Conservation (phyloP, 2,113 vertebrate genomes). For the Albula glossodonta region DNA sequence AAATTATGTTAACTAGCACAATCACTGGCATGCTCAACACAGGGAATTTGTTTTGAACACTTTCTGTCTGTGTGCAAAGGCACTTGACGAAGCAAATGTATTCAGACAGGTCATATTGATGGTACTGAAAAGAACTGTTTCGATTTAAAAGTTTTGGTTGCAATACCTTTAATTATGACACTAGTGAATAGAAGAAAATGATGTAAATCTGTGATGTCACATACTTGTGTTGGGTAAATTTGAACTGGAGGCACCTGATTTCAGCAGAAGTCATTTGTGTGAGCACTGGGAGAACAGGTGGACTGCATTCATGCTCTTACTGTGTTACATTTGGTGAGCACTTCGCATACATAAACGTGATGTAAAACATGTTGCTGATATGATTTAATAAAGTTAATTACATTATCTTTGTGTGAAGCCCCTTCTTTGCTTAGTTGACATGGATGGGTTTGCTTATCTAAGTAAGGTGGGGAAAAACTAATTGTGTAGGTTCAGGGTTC, state of each 20-base stretch:
- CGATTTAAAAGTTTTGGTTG: too few species aligned
- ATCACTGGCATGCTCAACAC: too few species aligned
- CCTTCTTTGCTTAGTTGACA: neutral
- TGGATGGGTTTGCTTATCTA: neutral
- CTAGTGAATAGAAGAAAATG: too few species aligned
- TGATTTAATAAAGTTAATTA: conserved; percentile 36
- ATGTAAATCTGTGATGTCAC: neutral
- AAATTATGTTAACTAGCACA: too few species aligned
- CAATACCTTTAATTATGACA: too few species aligned
- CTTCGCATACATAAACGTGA: conserved; percentile 31
- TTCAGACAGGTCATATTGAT: too few species aligned
- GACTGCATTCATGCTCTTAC: conserved; percentile 30
- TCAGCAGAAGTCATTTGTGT: conserved; percentile 1
- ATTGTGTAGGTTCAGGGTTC: too few species aligned
- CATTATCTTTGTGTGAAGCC: neutral
- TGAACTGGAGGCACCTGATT: conserved; percentile 10
- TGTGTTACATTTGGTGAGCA: conserved; percentile 32
- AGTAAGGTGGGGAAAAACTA: neutral
- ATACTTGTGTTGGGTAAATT: neutral
- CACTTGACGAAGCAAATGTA: too few species aligned
- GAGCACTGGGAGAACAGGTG: conserved; percentile 10
- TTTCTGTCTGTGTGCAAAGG: too few species aligned
- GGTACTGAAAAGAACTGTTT: too few species aligned
- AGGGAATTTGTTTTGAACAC: too few species aligned
- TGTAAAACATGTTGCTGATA: conserved; percentile 15